Percentiles rank a stretch among this genome's conserved stretches.
phyloP scores from a whole-genome alignment of 2,888 invertebrate genomes.

The Heliothis peltigera region DNA sequence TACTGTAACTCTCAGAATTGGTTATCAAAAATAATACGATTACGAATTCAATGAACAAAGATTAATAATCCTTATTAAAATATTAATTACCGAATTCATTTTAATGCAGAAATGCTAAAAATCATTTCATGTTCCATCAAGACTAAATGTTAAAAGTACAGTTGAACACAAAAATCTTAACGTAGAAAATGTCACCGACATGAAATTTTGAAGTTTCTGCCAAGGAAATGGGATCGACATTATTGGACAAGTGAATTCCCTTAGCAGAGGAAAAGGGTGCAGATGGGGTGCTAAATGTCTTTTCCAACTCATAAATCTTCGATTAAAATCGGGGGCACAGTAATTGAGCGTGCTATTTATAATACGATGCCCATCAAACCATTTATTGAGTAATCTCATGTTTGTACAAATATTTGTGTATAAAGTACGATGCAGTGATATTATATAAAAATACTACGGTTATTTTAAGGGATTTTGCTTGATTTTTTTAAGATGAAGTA shows the following conservation, averaged over 20 bases:
- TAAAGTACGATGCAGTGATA: too few species aligned
- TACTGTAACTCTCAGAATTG: not conserved
- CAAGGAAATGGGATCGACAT: slow-evolving; percentile 42
- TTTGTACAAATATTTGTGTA: slow-evolving; percentile 1
- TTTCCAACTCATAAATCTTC: slow-evolving; percentile 74
- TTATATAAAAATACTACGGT: too few species aligned
- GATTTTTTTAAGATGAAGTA: too few species aligned
- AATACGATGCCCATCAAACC: slow-evolving; percentile 49
- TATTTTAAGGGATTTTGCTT: too few species aligned
- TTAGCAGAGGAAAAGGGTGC: slow-evolving; percentile 66
- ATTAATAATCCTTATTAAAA: not conserved
- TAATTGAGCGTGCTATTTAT: slow-evolving; percentile 69
- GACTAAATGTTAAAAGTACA: slow-evolving; percentile 27
- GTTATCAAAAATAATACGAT: not conserved
- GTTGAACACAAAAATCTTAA: slow-evolving; percentile 4
- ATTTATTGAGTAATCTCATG: slow-evolving; percentile 26
- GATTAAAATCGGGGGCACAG: slow-evolving; percentile 65
- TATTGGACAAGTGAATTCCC: slow-evolving; percentile 64
- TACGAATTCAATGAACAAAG: too few species aligned
- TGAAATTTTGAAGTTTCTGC: slow-evolving; percentile 31
- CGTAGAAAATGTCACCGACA: slow-evolving; percentile 12
- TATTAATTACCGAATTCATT: slow-evolving; percentile 16
- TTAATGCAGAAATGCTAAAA: slow-evolving; percentile 3
- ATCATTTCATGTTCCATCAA: not conserved
- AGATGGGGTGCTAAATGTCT: slow-evolving; percentile 74